Base-by-base conservation (phyloP, 2,888 invertebrate genomes). In the Taenaris catops region DNA sequence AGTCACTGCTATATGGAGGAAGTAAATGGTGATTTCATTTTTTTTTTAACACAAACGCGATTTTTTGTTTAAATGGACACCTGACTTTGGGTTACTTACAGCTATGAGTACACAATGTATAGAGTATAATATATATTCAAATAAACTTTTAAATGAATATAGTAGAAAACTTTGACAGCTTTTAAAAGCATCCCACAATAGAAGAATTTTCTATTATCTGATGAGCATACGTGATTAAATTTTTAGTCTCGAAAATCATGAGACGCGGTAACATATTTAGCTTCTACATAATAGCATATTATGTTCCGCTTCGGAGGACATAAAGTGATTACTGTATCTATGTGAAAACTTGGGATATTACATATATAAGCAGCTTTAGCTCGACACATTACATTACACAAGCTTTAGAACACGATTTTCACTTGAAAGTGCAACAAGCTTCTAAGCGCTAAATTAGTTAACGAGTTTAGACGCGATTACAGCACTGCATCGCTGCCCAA, bases 401-500 rank as follows among this genome's bases (percentile, higher is more conserved):
- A 16, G 10, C 10, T 23, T 19, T 11, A 6, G 20, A 17, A 17
- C 6, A 8, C 11, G 7, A 7, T 29, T 20, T 21, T 8, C n/a
- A 20, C 6, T 12, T 3, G 1, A 4, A 11, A 26, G 2, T 10
- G 28, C 12, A 16, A 16, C 4, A 6, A 6, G 11, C 2, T 23
- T n/a, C 4, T 5, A 6, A 14, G 19, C 17, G 20, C n/a, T n/a
- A n/a, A 8, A 7, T 23, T 11, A 31, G 19, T 14, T 20, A 21
- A 12, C 16, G 8, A 25, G 25, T 16, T 31, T 16, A 35, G 48
- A 53, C 46, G 34, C 47, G 51, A 61, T 63, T 63, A 63, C 54
- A 56, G 57, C 51, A 53, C 47, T 53, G 59, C 59, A 56, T 55
- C 46, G 51, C 61, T 51, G 55, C 59, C 55, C 58, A 59, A 55